These are phyloP conservation scores for Eubasilissa regina DNA, from an alignment of 1,140 invertebrate genomes.

Conservation along the genomic window DNA sequence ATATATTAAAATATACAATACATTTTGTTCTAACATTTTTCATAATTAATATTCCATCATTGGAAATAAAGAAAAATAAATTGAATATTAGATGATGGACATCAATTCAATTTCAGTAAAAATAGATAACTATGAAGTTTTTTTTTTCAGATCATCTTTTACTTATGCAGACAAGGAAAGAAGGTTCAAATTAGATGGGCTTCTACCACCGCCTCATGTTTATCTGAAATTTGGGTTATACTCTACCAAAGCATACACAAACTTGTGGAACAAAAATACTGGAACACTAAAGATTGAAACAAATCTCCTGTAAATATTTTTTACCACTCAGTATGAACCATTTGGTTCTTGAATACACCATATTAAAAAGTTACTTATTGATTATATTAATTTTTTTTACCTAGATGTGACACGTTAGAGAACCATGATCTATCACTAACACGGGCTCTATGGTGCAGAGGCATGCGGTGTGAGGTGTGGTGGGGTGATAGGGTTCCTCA, in stretches of 20 bases:
- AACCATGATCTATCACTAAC: slow-evolving; percentile 12
- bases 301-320: slow-evolving; percentile 43
- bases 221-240: slow-evolving; percentile 23
- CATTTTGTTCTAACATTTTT: no score
- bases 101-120: no score
- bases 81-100: no score
- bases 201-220: slow-evolving; percentile 6
- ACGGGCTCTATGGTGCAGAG: background rate
- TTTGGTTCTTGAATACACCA: no score
- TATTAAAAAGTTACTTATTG: no score
- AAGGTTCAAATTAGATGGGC: slow-evolving; percentile 6
- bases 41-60: no score
- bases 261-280: slow-evolving; percentile 44
- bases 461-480: background rate
- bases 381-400: background rate
- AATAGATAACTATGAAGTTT: no score
- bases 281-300: slow-evolving; percentile 38
- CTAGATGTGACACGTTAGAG: slow-evolving; percentile 47
- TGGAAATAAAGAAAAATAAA: no score
- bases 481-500: slow-evolving; percentile 2
- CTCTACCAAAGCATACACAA: slow-evolving; percentile 19
- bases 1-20: no score
- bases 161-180: background rate
- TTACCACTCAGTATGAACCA: background rate
- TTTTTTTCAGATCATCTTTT: background rate